Conservation (phyloP, 1,140 invertebrate genomes). For the Mycetomoellerius zeteki region DNA sequence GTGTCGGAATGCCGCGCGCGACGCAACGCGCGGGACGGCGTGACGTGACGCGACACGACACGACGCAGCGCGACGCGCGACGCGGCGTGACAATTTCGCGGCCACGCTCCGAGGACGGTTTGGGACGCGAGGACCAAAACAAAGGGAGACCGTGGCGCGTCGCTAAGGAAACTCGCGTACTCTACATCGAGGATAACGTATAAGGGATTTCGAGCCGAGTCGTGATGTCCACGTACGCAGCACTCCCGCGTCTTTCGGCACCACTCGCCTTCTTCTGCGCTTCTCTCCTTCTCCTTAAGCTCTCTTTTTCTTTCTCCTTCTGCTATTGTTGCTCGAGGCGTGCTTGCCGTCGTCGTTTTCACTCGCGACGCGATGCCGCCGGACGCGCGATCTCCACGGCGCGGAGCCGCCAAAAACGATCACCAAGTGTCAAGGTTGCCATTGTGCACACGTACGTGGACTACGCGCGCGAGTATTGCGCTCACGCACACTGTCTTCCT, state of each 20-base stretch:
- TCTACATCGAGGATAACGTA: not conserved
- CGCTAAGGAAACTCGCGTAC: too few species aligned
- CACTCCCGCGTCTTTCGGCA: conserved; percentile 50
- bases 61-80: conserved; percentile 11
- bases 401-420: conserved; percentile 79
- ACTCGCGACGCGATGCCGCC: conserved; percentile 66
- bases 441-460: conserved; percentile 78
- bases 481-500: conserved; percentile 43
- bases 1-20: conserved; percentile 1
- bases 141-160: not conserved
- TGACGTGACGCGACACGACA: not conserved
- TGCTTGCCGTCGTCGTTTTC: conserved; percentile 64
- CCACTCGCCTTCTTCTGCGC: not conserved
- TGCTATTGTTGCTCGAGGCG: conserved; percentile 17
- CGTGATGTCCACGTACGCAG: conserved; percentile 36
- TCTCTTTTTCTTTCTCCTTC: too few species aligned
- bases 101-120: not conserved
- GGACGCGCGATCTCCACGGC: conserved; percentile 60
- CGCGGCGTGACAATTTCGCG: not conserved
- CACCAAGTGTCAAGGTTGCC: conserved; percentile 85
- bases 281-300: not conserved
- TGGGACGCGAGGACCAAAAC: conserved; percentile 21
- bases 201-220: not conserved
- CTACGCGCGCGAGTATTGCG: conserved; percentile 53
- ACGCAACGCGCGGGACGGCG: not conserved